Conservation (phyloP, 2,888 invertebrate species). For the Phlogophora meticulosa region DNA sequence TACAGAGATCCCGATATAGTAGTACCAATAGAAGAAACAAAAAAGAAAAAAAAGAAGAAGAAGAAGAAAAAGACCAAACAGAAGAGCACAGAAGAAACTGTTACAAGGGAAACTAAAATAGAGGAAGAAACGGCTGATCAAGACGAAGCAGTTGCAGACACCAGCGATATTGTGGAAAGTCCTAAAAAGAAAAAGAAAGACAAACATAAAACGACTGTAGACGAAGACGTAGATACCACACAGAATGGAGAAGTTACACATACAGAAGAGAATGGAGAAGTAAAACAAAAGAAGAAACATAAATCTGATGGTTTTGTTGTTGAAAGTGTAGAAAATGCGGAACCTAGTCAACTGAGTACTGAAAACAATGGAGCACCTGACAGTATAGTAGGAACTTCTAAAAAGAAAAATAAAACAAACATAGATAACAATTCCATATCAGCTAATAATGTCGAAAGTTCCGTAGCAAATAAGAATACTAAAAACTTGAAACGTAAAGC, state of each 20-base stretch:
- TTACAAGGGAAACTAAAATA: constrained; percentile 35
- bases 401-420: constrained; percentile 52
- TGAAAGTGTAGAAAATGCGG: constrained; percentile 70
- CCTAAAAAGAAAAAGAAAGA: constrained; percentile 56
- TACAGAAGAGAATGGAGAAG: constrained; percentile 36
- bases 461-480: constrained; percentile 19
- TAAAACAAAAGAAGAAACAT: constrained; percentile 68
- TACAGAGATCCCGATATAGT: constrained; percentile 83
- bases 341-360: constrained; percentile 71
- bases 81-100: constrained; percentile 42
- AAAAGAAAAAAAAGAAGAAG: constrained; percentile 84
- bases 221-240: constrained; percentile 12
- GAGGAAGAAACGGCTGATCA: constrained; percentile 27
- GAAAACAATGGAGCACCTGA: constrained; percentile 14
- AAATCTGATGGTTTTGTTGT: constrained; percentile 70
- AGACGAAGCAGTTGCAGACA: constrained; percentile 28
- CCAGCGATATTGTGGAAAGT: constrained; percentile 29
- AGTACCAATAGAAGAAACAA: constrained; percentile 77
- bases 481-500: constrained; percentile 63
- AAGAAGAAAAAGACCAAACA: constrained; percentile 83
- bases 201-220: constrained; percentile 37
- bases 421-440: not conserved
- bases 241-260: constrained; percentile 20
- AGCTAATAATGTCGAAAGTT: constrained; percentile 12
- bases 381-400: constrained; percentile 16